Conservation (phyloP, 1,140 invertebrate genomes). For the Acromyrmex echinatior region DNA sequence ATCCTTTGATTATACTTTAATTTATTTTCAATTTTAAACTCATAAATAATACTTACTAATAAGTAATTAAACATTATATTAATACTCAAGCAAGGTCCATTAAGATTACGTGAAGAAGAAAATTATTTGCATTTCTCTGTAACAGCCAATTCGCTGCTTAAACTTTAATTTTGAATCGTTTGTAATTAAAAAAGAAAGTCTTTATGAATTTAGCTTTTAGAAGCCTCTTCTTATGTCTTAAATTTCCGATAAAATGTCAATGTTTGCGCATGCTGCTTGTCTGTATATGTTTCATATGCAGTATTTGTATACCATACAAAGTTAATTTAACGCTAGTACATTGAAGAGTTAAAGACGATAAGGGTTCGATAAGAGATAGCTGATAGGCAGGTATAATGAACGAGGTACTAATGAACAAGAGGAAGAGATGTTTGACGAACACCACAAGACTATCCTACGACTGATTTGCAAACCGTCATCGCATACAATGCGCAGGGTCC, state of each 20-base stretch:
- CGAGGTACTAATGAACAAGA: conserved; percentile 22
- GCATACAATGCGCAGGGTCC: conserved; percentile 54
- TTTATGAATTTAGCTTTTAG: not conserved
- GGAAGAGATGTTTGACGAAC: conserved; percentile 50
- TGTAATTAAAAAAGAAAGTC: not conserved
- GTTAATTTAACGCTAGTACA: not conserved
- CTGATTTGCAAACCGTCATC: conserved; percentile 67
- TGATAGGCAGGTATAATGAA: conserved; percentile 4
- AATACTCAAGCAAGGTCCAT: conserved; percentile 1
- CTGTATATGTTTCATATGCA: not conserved
- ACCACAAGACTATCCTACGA: conserved; percentile 23
- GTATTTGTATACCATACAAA: not conserved
- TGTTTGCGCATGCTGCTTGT: not conserved
- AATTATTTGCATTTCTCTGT: not conserved
- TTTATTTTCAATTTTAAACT: not conserved
- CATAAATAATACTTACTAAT: not conserved
- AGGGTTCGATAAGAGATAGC: conserved; percentile 11
- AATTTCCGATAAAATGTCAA: not conserved
- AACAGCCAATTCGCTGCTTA: not conserved
- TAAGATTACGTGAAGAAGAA: not conserved
- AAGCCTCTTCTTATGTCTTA: not conserved
- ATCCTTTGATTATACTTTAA: not conserved
- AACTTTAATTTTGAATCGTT: not conserved
- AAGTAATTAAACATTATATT: not conserved
- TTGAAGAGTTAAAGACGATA: conserved; percentile 9